A percentile compares a stretch with the other conserved stretches of the same genome.
Evolutionary conservation across 1,140 invertebrate genomes (phyloP).

Genomic region (Mizuhopecten yessoensis): DNA sequence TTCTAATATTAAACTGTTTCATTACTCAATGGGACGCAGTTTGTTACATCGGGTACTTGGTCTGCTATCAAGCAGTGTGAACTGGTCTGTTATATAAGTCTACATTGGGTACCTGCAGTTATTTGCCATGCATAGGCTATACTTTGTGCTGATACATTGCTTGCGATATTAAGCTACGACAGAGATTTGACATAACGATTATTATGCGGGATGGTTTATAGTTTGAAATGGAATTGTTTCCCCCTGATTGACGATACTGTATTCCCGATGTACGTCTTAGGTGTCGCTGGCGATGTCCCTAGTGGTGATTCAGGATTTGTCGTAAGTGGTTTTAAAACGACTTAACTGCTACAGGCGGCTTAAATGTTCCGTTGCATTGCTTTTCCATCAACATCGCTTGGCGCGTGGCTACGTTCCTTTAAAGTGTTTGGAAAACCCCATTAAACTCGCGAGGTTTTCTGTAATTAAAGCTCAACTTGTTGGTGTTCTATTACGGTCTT

Average conservation of each 20-base stretch:
- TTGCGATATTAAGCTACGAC: too few species aligned
- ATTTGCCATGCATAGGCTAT: too few species aligned
- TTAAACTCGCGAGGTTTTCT: not conserved
- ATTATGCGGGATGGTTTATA: not conserved
- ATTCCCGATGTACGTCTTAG: not conserved
- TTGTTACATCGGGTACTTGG: too few species aligned
- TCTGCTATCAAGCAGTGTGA: too few species aligned
- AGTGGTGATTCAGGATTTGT: not conserved
- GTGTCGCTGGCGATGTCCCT: not conserved
- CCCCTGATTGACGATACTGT: not conserved
- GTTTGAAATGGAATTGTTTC: not conserved
- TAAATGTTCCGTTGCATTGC: not conserved
- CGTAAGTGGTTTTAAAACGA: conserved; percentile 23
- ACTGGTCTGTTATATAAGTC: too few species aligned
- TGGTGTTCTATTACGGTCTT: not conserved
- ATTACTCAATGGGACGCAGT: too few species aligned
- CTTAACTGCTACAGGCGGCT: not conserved
- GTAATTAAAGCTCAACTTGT: not conserved
- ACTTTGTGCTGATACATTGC: too few species aligned
- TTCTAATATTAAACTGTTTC: too few species aligned
- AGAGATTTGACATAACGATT: not conserved
- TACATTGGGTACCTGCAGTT: too few species aligned
- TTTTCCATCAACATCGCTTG: not conserved
- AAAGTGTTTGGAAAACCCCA: not conserved
- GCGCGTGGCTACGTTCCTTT: not conserved